Base-by-base conservation (phyloP, 1,140 invertebrate genomes). In the Macrocentrus cingulum region DNA sequence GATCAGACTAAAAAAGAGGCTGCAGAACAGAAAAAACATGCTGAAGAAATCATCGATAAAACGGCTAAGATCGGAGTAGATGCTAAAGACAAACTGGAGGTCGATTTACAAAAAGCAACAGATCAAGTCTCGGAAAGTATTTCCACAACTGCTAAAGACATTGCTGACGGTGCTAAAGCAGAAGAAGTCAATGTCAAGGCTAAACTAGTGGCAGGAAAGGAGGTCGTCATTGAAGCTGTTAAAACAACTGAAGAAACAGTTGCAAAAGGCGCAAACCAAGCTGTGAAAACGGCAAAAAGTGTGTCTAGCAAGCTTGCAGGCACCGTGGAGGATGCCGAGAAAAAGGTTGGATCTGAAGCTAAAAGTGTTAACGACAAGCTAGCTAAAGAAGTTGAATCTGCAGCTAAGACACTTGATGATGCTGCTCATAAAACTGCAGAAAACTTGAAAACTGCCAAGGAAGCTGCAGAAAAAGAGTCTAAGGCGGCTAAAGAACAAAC, bases 401-500 rank as follows among this genome's bases (percentile, higher is more conserved):
- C 36, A 8, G 18, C n/a, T 7, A 13, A 41, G 8, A 3, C 2
- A n/a, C n/a, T n/a, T 22, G 6, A 42, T 3, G n/a, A 29, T 9
- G 13, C 37, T 1, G 13, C 9, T 7, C 22, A 39, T 18, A 9
- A 11, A 25, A 48, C 39, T n/a, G 15, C 20, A 1, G 20, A 8
- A n/a, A n/a, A n/a, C n/a, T n/a, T n/a, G 2, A 34, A 15, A 8
- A 19, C 8, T 49, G 16, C 9, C 6, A 19, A 29, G 2, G 37
- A 57, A 41, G 13, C 20, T 23, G 22, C 11, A 13, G 56, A 62
- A 36, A 8, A 59, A 22, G 61, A 61, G 20, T 1, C 59, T 1
- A 66, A 67, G 7, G 61, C 57, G 37, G 50, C 62, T 0, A 72
- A 74, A 3, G 75, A 75, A 0, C 76, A 75, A 53, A 22, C 51